These are phyloP conservation scores for Globodera ellingtonae DNA, from an alignment of 1,140 invertebrate genomes.

Conservation along the genomic window DNA sequence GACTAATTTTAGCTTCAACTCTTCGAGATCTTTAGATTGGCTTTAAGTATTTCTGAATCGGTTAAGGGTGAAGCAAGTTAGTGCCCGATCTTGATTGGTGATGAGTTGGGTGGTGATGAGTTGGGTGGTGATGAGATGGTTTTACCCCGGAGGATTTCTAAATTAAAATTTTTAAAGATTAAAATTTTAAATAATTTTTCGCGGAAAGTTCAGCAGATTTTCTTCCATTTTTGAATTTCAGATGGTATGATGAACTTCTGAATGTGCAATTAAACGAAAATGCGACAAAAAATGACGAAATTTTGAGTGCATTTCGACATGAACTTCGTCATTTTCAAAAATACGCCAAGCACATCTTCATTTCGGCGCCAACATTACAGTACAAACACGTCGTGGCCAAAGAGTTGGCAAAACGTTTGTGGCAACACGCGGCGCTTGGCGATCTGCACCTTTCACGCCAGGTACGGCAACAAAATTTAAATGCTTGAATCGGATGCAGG, in stretches of 20 bases:
- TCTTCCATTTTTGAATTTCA: neutral
- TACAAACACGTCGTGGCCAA: constrained; percentile 24
- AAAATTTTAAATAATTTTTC: too few species aligned
- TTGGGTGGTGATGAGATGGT: too few species aligned
- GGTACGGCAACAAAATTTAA: neutral
- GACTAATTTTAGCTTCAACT: too few species aligned
- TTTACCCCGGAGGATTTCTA: too few species aligned
- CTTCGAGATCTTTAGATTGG: too few species aligned
- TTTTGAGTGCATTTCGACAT: constrained; percentile 1
- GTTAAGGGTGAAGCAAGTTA: too few species aligned
- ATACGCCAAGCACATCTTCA: constrained; percentile 7
- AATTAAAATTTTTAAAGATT: too few species aligned
- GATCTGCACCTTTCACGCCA: constrained; percentile 17
- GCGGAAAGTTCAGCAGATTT: too few species aligned
- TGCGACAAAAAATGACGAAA: constrained; percentile 13
- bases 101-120: too few species aligned
- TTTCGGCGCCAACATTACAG: constrained; percentile 13
- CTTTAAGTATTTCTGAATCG: too few species aligned
- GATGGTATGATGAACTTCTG: constrained; percentile 17
- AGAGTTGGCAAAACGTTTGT: constrained; percentile 26
- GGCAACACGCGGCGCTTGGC: constrained; percentile 10
- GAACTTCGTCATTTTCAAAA: constrained; percentile 5
- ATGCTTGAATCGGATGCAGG: too few species aligned
- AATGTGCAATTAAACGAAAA: neutral
- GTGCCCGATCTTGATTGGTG: too few species aligned